These are phyloP conservation scores for honey bee (Apis mellifera) DNA, from an alignment of 1,140 invertebrate species.

Conservation along the genomic window DNA sequence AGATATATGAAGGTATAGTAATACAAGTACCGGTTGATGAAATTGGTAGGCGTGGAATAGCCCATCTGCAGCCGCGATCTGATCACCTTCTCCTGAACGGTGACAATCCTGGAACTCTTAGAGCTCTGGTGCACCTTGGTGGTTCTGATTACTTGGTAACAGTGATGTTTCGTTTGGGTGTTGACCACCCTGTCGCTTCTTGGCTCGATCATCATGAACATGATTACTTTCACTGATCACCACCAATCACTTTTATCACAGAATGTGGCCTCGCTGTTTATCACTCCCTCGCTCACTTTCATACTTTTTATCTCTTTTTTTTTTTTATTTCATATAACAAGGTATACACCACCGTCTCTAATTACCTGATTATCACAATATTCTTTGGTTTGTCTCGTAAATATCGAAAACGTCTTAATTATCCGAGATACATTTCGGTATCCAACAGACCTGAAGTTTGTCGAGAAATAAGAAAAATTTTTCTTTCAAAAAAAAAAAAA, in stretches of 20 bases:
- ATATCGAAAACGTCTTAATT: constrained; percentile 53
- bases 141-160: constrained; percentile 78
- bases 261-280: constrained; percentile 11
- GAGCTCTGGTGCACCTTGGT: constrained; percentile 77
- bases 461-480: background rate
- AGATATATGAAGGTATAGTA: constrained; percentile 14
- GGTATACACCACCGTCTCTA: background rate
- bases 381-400: constrained; percentile 58
- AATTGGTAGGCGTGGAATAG: constrained; percentile 79
- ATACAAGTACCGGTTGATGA: constrained; percentile 78
- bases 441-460: background rate
- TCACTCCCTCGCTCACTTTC: background rate
- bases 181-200: constrained; percentile 66
- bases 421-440: constrained; percentile 51
- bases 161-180: constrained; percentile 70
- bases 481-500: background rate
- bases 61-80: constrained; percentile 79
- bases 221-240: constrained; percentile 53
- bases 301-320: background rate
- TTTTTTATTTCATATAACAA: background rate
- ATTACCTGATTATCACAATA: constrained; percentile 6
- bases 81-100: constrained; percentile 80
- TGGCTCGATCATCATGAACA: constrained; percentile 79
- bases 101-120: constrained; percentile 75
- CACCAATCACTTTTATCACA: background rate